Evolutionary conservation across 1,140 invertebrate species (phyloP).

Genomic region (Manduca sexta): DNA sequence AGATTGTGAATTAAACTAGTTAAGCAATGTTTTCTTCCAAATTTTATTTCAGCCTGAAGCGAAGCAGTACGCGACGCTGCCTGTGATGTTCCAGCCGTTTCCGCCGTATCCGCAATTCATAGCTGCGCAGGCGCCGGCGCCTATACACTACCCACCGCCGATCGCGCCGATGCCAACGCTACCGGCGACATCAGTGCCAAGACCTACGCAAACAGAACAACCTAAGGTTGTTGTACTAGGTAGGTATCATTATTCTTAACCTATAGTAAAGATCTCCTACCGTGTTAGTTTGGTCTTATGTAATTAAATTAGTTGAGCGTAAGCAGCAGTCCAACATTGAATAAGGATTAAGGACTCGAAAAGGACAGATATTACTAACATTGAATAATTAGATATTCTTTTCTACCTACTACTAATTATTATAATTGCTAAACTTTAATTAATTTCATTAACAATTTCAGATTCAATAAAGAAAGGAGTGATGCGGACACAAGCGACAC

Average conservation of each 20-base stretch:
- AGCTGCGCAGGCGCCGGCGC: conserved; percentile 40
- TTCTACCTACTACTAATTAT: too few relatives aligned
- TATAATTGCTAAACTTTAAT: too few relatives aligned
- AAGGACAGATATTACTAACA: too few relatives aligned
- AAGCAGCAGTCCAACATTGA: too few relatives aligned
- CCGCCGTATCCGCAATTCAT: conserved; percentile 54
- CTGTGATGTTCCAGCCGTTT: conserved; percentile 60
- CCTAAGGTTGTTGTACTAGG: conserved; percentile 61
- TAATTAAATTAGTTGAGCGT: too few relatives aligned
- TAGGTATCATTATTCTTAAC: conserved; percentile 15
- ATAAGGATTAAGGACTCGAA: too few relatives aligned
- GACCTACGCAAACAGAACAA: conserved; percentile 41
- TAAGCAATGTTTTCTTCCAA: too few relatives aligned
- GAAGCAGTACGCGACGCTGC: conserved; percentile 54
- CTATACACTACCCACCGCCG: conserved; percentile 55
- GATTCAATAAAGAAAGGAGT: conserved; percentile 88
- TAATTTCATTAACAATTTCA: conserved; percentile 19
- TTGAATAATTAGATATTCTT: not conserved
- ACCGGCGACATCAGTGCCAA: conserved; percentile 23
- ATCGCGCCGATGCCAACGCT: conserved; percentile 35
- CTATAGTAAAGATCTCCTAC: not conserved
- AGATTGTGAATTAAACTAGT: too few relatives aligned
- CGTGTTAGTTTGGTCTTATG: too few relatives aligned
- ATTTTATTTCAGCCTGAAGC: conserved; percentile 42
- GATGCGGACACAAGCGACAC: conserved; percentile 94